Conservation (phyloP, 2,888 invertebrate genomes). For the Pasiphila rectangulata region DNA sequence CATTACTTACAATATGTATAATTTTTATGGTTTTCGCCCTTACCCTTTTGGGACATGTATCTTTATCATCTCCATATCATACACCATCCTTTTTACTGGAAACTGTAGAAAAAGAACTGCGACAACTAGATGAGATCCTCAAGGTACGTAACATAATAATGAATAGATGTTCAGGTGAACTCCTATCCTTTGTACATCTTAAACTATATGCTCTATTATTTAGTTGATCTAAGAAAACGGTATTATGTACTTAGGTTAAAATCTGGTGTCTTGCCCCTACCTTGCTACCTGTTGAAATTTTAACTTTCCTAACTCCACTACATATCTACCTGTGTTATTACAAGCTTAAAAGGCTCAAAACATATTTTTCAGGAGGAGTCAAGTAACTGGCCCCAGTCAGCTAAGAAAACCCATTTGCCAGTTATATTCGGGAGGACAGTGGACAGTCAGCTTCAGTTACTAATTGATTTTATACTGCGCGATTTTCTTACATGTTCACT, state of each 20-base stretch:
- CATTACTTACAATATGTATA: constrained; percentile 51
- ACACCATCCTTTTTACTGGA: constrained; percentile 81
- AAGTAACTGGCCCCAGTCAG: constrained; percentile 59
- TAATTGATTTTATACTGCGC: constrained; percentile 88
- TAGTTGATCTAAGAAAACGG: no score
- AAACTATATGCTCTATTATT: no score
- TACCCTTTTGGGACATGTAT: constrained; percentile 82
- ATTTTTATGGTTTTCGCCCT: constrained; percentile 55
- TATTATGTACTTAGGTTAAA: no score
- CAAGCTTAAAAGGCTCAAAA: no score
- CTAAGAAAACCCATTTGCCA: constrained; percentile 82
- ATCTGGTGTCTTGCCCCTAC: no score
- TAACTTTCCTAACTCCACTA: no score
- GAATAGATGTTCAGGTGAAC: no score
- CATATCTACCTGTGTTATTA: no score
- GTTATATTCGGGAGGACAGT: constrained; percentile 91
- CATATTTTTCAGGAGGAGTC: constrained; percentile 58
- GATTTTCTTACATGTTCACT: constrained; percentile 91
- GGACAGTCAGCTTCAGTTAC: constrained; percentile 90
- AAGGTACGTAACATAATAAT: constrained; percentile 68
- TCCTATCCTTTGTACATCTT: no score
- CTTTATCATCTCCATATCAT: constrained; percentile 84
- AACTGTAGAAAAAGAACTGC: constrained; percentile 82
- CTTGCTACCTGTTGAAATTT: no score
- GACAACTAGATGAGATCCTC: constrained; percentile 81